Base-by-base conservation (phyloP, 2,888 invertebrate species). In the Diarsia mendica region DNA sequence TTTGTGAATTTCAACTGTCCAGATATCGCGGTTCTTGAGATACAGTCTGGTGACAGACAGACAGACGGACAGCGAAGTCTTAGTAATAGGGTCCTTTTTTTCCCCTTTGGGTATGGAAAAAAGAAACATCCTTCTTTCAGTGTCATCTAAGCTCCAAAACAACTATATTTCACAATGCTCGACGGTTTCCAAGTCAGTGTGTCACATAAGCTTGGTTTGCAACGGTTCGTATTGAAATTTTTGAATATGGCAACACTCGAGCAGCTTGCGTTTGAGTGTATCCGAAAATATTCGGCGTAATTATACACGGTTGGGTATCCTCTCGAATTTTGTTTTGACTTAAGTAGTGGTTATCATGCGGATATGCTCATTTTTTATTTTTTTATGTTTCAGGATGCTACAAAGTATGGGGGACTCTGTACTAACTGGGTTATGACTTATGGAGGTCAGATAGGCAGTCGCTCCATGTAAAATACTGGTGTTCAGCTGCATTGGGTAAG, bases 211-310 rank as follows among this genome's bases (percentile, higher is more conserved):
- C 90, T 91, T 89, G 89, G 88, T 90, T 88, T 89, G 88, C 87
- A 87, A 90, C 89, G 91, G 92, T 89, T 90, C 80, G 95, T 95
- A 95, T 95, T 95, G 95, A 95, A 95, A 93, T 94, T 94, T 95
- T 95, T 95, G 95, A 95, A 95, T 95, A 95, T 93, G 93, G 91
- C 93, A 92, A 93, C 94, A 93, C 94, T 95, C 92, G 92, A 94
- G 91, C 80, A 89, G 90, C 82, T 90, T 83, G 90, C 88, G 90
- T 90, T 94, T 89, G 92, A 95, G 94, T 92, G 93, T 94, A 95
- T 95, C 94, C 93, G 91, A 94, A 94, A 93, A 92, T 93, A 94
- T 95, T 94, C 91, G 92, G 91, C 88, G 93, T 94, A 95, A 95
- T 95, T 94, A 95, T 93, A 90, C 91, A 88, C 88, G 89, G 84